phyloP scores from a whole-genome alignment of 1,140 invertebrate species.

The Ceratina calcarata region DNA sequence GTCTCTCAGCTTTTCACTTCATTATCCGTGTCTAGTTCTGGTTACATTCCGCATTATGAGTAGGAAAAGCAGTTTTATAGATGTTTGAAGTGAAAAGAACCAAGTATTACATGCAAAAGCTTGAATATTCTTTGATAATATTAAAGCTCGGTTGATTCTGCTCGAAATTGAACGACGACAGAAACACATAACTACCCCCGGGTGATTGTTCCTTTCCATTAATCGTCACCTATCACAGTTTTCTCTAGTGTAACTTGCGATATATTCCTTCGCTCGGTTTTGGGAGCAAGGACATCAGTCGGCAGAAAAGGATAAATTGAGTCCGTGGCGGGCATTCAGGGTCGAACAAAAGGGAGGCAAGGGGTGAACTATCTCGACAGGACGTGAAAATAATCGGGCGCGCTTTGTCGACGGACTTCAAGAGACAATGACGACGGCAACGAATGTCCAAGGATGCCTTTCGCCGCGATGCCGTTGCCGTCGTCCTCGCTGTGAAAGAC shows the following conservation, averaged over 20 bases:
- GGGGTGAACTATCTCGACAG: conserved; percentile 27
- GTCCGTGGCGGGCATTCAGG: conserved; percentile 32
- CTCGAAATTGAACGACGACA: too few relatives aligned
- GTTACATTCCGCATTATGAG: neutral
- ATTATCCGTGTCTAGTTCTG: neutral
- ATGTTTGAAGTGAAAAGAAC: neutral
- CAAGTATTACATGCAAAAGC: too few relatives aligned
- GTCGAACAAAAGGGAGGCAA: conserved; percentile 40
- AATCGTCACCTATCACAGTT: neutral
- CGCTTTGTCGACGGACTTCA: conserved; percentile 39
- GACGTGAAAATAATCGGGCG: conserved; percentile 56
- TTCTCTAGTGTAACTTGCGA: neutral
- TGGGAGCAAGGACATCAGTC: neutral
- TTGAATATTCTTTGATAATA: too few relatives aligned
- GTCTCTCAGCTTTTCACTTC: neutral
- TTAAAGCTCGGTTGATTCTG: too few relatives aligned
- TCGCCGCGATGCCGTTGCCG: neutral
- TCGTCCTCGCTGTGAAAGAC: conserved; percentile 24
- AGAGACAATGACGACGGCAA: conserved; percentile 39
- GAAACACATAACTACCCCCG: neutral
- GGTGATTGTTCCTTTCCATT: neutral
- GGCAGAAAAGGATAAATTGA: conserved; percentile 37
- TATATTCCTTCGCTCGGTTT: neutral
- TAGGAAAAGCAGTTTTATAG: neutral
- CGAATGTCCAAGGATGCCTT: neutral